A percentile compares a stretch with the other conserved stretches of the same genome.
These are phyloP conservation scores for Drosophila baimaii DNA, from an alignment of 1,140 invertebrate genomes.

Conservation along the genomic window DNA sequence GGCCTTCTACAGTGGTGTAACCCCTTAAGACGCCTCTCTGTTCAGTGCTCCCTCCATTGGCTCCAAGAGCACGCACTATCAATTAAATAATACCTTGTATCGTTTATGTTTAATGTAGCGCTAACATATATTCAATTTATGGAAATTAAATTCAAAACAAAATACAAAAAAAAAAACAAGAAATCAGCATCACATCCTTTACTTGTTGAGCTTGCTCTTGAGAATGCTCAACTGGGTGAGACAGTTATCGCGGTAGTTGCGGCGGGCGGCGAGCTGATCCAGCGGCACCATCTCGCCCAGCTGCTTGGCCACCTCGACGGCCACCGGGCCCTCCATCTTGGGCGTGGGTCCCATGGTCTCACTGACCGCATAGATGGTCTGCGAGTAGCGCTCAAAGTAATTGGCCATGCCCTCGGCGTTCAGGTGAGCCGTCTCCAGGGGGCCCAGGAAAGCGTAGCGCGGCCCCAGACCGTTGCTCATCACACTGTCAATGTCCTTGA, in stretches of 20 bases:
- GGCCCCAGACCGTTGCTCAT: slow-evolving; percentile 97
- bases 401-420: slow-evolving; percentile 94
- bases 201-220: slow-evolving; percentile 88
- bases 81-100: too few relatives aligned
- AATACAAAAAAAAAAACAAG: not conserved
- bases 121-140: too few relatives aligned
- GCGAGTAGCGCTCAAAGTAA: slow-evolving; percentile 88
- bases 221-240: slow-evolving; percentile 92
- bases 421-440: slow-evolving; percentile 96
- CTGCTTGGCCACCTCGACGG: slow-evolving; percentile 88
- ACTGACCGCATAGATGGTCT: slow-evolving; percentile 91
- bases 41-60: not conserved
- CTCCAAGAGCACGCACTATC: slow-evolving; percentile 5
- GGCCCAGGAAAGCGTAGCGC: slow-evolving; percentile 97
- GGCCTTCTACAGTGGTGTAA: too few relatives aligned
- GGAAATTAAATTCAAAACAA: slow-evolving; percentile 8
- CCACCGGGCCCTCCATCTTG: slow-evolving; percentile 88
- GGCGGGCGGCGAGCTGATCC: slow-evolving; percentile 89
- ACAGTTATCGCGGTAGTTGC: slow-evolving; percentile 93
- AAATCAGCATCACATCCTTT: slow-evolving; percentile 2
- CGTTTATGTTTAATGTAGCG: slow-evolving; percentile 6
- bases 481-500: slow-evolving; percentile 95
- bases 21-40: too few relatives aligned
- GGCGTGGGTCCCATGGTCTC: slow-evolving; percentile 91
- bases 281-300: slow-evolving; percentile 90